These are phyloP conservation scores for Chitala chitala DNA, from an alignment of 2,113 vertebrate species.

Conservation along the genomic window DNA sequence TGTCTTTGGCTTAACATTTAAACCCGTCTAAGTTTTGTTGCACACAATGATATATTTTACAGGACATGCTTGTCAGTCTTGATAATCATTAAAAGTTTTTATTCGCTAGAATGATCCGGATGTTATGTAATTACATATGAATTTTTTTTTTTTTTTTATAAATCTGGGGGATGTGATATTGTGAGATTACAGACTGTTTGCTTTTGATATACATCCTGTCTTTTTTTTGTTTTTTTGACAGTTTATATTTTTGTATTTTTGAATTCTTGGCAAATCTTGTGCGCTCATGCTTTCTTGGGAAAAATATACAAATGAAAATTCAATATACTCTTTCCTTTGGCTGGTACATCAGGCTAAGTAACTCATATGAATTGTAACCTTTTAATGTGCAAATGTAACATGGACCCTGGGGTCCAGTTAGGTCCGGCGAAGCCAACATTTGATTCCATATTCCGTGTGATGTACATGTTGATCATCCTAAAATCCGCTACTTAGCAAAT, in stretches of 20 bases:
- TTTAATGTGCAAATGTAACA: neutral
- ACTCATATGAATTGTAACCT: neutral
- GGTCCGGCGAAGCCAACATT: neutral
- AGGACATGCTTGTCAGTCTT: neutral
- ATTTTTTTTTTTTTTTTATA: neutral
- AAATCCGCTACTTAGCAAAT: neutral
- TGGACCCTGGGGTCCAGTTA: neutral
- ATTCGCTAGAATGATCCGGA: neutral
- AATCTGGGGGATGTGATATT: neutral
- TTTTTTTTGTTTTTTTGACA: too few relatives aligned
- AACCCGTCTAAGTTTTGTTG: neutral
- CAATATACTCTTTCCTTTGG: neutral
- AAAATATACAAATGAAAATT: neutral
- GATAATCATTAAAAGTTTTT: too few relatives aligned
- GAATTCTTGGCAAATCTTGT: too few relatives aligned
- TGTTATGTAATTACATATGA: neutral
- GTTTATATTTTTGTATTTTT: too few relatives aligned
- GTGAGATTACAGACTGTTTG: too few relatives aligned
- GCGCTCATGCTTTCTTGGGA: neutral
- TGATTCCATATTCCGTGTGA: neutral
- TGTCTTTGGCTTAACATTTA: constrained; percentile 3
- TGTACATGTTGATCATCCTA: too few relatives aligned
- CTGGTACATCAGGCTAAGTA: neutral
- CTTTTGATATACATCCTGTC: too few relatives aligned
- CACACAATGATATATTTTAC: neutral